These are phyloP conservation scores for Escarpia spicata DNA, from an alignment of 2,888 invertebrate genomes.

Conservation along the genomic window DNA sequence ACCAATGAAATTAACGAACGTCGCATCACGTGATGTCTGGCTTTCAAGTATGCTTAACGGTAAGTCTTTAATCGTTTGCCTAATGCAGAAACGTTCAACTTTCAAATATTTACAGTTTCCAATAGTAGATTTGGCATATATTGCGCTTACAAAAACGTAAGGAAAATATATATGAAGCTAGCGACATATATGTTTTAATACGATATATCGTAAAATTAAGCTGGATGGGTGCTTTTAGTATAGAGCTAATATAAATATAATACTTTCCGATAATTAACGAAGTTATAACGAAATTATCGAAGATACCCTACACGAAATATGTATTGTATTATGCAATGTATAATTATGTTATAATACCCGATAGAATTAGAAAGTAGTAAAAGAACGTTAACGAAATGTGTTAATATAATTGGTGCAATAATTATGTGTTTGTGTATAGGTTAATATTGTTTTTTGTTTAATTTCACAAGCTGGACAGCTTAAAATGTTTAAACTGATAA, in stretches of 20 bases:
- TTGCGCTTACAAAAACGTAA: background rate
- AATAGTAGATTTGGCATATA: background rate
- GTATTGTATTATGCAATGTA: background rate
- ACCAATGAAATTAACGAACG: background rate
- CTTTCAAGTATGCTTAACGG: background rate
- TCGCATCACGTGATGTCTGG: background rate
- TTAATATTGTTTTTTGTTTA: background rate
- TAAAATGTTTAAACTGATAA: background rate
- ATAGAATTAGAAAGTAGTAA: background rate
- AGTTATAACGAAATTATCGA: background rate
- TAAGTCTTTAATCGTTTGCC: background rate
- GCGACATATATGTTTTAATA: background rate
- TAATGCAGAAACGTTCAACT: background rate
- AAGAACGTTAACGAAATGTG: background rate
- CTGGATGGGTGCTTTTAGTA: background rate
- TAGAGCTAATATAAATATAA: background rate
- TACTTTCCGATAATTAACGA: background rate
- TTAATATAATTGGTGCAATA: background rate
- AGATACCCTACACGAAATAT: background rate
- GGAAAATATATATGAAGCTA: background rate
- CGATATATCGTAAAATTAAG: background rate
- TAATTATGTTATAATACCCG: background rate
- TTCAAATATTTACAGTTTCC: slow-evolving; percentile 4
- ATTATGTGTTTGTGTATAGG: background rate
- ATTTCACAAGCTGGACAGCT: background rate